phyloP scores from a whole-genome alignment of 1,140 invertebrate genomes.

The Euwallacea fornicatus region DNA sequence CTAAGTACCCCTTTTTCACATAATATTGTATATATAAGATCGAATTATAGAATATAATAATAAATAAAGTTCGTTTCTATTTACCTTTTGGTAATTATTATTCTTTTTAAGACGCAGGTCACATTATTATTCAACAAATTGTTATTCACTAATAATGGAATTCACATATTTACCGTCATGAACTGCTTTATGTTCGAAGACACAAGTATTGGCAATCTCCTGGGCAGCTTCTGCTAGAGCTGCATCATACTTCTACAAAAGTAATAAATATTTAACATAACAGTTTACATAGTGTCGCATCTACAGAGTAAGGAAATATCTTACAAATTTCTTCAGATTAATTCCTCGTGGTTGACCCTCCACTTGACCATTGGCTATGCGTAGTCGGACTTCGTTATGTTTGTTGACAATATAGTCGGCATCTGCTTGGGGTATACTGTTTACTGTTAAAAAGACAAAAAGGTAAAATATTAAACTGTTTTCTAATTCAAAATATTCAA shows the following conservation, averaged over 20 bases:
- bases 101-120: too few species aligned
- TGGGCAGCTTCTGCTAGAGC: conserved; percentile 37
- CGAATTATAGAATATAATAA: too few species aligned
- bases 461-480: too few species aligned
- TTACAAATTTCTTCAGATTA: conserved; percentile 43
- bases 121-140: too few species aligned
- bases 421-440: conserved; percentile 42
- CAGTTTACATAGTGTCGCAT: neutral
- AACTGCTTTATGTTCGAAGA: conserved; percentile 38
- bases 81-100: too few species aligned
- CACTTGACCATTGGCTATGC: conserved; percentile 42
- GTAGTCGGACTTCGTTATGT: conserved; percentile 45
- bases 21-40: too few species aligned
- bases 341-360: conserved; percentile 41
- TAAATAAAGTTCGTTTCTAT: too few species aligned
- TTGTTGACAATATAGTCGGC: conserved; percentile 45
- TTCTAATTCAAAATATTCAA: too few species aligned
- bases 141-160: too few species aligned
- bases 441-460: neutral
- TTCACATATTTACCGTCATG: conserved; percentile 35
- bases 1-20: too few species aligned
- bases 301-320: conserved; percentile 1
- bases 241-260: conserved; percentile 38
- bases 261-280: neutral
- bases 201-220: conserved; percentile 41